Percentiles rank a stretch among this genome's conserved stretches.
These are phyloP conservation scores for Laupala kohalensis DNA, from an alignment of 1,140 invertebrate species.

Conservation along the genomic window DNA sequence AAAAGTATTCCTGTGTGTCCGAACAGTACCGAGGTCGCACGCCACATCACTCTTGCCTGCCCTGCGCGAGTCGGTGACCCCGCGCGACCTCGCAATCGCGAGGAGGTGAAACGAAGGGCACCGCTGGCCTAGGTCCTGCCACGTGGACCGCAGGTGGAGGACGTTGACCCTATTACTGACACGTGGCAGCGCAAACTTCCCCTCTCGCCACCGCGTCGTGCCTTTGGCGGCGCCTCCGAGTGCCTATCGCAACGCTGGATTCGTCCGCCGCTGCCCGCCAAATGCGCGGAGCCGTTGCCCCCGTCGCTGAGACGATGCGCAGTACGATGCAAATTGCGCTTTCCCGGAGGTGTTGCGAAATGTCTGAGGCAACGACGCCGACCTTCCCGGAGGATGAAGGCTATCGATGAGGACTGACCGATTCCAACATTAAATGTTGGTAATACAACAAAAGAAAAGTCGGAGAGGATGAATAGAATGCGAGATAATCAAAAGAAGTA, in stretches of 20 bases:
- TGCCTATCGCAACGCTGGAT: neutral
- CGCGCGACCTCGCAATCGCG: neutral
- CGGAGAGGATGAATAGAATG: too few relatives aligned
- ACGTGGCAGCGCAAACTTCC: neutral
- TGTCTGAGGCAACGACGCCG: neutral
- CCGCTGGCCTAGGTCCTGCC: neutral
- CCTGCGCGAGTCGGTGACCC: neutral
- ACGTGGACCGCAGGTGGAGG: neutral
- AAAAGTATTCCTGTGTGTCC: too few relatives aligned
- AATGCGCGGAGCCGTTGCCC: neutral
- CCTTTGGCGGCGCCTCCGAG: neutral
- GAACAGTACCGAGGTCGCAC: too few relatives aligned
- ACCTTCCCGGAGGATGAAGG: neutral
- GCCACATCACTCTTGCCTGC: too few relatives aligned
- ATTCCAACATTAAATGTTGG: too few relatives aligned
- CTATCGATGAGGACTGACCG: too few relatives aligned
- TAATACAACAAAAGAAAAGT: too few relatives aligned
- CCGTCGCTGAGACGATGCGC: too few relatives aligned
- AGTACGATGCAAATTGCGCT: too few relatives aligned
- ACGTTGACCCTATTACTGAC: neutral
- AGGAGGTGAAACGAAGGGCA: neutral
- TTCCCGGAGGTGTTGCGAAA: neutral
- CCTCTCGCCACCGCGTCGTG: too few relatives aligned
- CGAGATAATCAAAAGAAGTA: too few relatives aligned
- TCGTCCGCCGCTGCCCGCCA: neutral